A percentile compares a stretch with the other conserved stretches of the same genome.
Conservation (phyloP, 37 sponge, comb jelly and placozoan genomes). For the Axinella damicornis region DNA sequence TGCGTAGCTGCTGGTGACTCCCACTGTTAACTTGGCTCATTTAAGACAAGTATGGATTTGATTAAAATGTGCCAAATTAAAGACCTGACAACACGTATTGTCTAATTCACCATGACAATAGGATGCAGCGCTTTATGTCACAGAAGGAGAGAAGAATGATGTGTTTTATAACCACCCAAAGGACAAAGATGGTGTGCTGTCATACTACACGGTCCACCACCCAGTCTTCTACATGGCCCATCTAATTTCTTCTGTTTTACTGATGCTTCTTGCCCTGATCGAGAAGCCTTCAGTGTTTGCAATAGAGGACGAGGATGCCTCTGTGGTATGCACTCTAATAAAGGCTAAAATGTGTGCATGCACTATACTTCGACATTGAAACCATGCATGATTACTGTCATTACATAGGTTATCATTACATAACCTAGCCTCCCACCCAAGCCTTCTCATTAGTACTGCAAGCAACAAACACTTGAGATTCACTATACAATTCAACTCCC, state of each 20-base stretch:
- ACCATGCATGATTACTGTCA: no score
- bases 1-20: no score
- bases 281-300: constrained; percentile 50
- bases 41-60: no score
- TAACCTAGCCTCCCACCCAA: no score
- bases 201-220: constrained; percentile 55
- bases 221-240: constrained; percentile 35
- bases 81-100: no score
- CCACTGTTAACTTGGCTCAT: no score
- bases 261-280: constrained; percentile 67
- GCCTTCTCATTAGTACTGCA: no score
- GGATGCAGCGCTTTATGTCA: constrained; percentile 66
- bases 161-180: constrained; percentile 28
- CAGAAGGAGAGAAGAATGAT: constrained; percentile 73
- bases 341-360: background rate
- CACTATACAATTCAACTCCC: no score
- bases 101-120: no score
- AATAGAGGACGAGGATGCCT: background rate
- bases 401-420: no score
- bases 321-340: background rate
- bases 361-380: background rate
- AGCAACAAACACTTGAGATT: no score
- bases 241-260: constrained; percentile 25
- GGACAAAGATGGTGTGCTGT: background rate
- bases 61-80: no score